These are phyloP conservation scores for Murina feae DNA, from an alignment of 2,113 vertebrate species.

Conservation along the genomic window DNA sequence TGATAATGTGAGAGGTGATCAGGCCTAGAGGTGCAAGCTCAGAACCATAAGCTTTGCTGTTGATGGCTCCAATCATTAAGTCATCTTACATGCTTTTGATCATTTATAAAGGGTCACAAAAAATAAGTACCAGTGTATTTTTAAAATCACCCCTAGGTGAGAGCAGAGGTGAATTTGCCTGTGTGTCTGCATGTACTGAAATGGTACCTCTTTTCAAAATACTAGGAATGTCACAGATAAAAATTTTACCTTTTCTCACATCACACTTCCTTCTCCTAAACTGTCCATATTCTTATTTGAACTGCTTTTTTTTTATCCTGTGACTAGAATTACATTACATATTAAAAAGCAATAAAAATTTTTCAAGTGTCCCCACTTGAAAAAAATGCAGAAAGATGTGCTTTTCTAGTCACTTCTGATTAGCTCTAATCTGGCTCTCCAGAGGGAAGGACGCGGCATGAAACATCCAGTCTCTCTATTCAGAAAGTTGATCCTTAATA, in stretches of 20 bases:
- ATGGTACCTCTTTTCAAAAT: not conserved
- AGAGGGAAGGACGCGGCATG: conserved; percentile 77
- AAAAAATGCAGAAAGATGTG: conserved; percentile 58
- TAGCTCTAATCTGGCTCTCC: conserved; percentile 76
- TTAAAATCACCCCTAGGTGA: not conserved
- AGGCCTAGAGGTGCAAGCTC: not conserved
- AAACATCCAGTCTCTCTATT: conserved; percentile 76
- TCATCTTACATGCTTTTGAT: not conserved
- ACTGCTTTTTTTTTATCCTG: conserved; percentile 50
- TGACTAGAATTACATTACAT: conserved; percentile 60
- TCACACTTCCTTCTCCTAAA: conserved; percentile 53
- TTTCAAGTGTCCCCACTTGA: conserved; percentile 49
- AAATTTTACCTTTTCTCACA: conserved; percentile 24
- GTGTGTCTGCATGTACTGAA: not conserved
- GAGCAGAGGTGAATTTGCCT: not conserved
- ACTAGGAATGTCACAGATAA: not conserved
- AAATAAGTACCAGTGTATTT: not conserved
- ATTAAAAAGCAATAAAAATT: conserved; percentile 77
- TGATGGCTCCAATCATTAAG: not conserved
- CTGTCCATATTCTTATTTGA: conserved; percentile 29
- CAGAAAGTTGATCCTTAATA: conserved; percentile 83
- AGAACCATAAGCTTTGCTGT: not conserved
- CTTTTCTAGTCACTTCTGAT: conserved; percentile 74
- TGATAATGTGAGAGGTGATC: not conserved
- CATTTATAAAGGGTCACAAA: not conserved